phyloP scores from a whole-genome alignment of 2,888 invertebrate species.

The Tryphoninae sp. region DNA sequence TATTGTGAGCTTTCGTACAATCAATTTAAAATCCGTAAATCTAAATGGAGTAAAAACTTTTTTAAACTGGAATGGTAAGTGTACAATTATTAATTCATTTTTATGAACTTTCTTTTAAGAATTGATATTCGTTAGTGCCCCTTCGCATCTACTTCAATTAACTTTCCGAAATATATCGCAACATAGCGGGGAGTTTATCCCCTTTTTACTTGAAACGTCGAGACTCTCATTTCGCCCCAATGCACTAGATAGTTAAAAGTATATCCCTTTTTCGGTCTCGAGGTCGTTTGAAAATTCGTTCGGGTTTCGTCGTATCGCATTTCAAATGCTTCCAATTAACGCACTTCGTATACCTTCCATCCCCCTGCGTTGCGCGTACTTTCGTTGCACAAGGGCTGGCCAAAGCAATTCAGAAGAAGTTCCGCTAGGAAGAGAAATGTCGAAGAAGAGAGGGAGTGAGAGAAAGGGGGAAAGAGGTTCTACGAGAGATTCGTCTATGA shows the following conservation, averaged over 20 bases:
- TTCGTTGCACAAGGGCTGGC: conserved; percentile 29
- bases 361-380: background rate
- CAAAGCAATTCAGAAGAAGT: conserved; percentile 33
- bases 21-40: background rate
- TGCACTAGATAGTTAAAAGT: no score
- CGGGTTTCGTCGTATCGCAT: conserved; percentile 11
- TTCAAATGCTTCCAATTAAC: conserved; percentile 5
- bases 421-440: conserved; percentile 20
- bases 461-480: conserved; percentile 17
- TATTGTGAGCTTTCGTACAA: background rate
- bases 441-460: background rate
- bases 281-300: background rate
- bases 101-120: background rate
- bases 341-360: conserved; percentile 4
- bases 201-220: no score
- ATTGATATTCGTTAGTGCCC: background rate
- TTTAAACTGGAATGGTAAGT: background rate
- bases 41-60: background rate
- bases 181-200: background rate
- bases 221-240: no score
- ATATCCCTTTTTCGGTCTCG: no score
- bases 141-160: background rate
- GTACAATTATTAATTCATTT: no score
- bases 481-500: conserved; percentile 50
- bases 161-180: background rate